Percentiles rank a stretch among this genome's conserved stretches.
Evolutionary conservation across 2,113 vertebrate species (phyloP).

Genomic region (Orthochromis indermauri): DNA sequence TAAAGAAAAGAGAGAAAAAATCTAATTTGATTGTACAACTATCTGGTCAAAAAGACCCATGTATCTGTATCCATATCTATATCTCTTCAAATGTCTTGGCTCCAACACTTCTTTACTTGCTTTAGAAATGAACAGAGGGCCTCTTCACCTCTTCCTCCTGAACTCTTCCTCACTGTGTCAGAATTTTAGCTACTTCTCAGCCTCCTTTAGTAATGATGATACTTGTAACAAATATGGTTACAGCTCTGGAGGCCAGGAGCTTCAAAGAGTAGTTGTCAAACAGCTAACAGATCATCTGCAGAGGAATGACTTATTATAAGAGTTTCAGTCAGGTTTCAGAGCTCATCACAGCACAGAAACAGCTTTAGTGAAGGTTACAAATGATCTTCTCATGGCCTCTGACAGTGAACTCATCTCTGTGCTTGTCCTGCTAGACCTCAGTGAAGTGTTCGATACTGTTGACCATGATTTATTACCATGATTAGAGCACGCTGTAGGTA

Average conservation of each 20-base stretch:
- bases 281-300: not conserved
- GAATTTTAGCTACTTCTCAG: not conserved
- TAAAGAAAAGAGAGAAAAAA: not conserved
- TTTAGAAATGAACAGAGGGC: not conserved
- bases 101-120: not conserved
- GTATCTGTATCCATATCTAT: not conserved
- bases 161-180: not conserved
- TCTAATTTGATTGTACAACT: not conserved
- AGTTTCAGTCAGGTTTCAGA: not conserved
- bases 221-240: not conserved
- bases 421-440: not conserved
- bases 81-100: not conserved
- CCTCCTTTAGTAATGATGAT: not conserved
- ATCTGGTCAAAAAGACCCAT: not conserved
- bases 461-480: not conserved
- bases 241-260: not conserved
- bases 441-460: fast-evolving
- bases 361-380: not conserved
- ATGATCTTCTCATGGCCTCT: not conserved
- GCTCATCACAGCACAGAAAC: not conserved
- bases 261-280: not conserved
- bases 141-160: not conserved
- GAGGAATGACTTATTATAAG: fast-evolving
- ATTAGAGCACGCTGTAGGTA: not conserved
- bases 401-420: not conserved